phyloP scores from a whole-genome alignment of 2,888 invertebrate species.

The Plebejus argus region DNA sequence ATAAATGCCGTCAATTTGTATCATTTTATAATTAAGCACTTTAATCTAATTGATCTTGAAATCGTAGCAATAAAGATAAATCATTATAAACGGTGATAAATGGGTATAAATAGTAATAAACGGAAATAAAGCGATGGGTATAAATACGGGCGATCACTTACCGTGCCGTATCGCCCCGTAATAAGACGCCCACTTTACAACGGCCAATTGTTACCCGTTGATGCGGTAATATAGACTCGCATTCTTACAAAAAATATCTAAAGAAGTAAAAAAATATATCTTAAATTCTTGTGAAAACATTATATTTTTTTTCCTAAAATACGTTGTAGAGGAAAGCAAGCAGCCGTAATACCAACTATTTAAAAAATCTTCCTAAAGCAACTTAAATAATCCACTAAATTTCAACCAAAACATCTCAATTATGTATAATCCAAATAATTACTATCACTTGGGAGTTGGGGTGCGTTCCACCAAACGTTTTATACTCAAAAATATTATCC shows the following conservation, averaged over 20 bases:
- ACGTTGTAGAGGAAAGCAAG: too few relatives aligned
- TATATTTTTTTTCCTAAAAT: too few relatives aligned
- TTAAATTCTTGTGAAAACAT: too few relatives aligned
- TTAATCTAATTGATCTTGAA: slow-evolving; percentile 34
- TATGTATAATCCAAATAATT: too few relatives aligned
- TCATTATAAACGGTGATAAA: slow-evolving; percentile 27
- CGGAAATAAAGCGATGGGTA: slow-evolving; percentile 23
- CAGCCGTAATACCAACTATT: too few relatives aligned
- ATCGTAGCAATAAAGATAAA: slow-evolving; percentile 35
- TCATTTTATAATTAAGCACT: slow-evolving; percentile 32
- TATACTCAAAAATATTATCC: too few relatives aligned
- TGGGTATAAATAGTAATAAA: slow-evolving; percentile 28
- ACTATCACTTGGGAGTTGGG: too few relatives aligned
- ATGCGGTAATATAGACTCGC: background rate
- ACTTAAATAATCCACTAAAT: too few relatives aligned
- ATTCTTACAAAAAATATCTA: background rate
- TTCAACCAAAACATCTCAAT: too few relatives aligned
- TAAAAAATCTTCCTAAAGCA: too few relatives aligned
- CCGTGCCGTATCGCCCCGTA: slow-evolving; percentile 28
- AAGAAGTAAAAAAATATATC: too few relatives aligned
- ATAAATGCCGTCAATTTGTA: background rate
- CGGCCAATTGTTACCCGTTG: slow-evolving; percentile 27
- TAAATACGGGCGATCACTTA: slow-evolving; percentile 29
- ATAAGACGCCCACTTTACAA: slow-evolving; percentile 31
- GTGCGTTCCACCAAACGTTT: too few relatives aligned